A percentile compares a stretch with the other conserved stretches of the same genome.
These are phyloP conservation scores for Trichosurus vulpecula DNA, from an alignment of 2,797 vertebrate genomes.

Conservation along the genomic window DNA sequence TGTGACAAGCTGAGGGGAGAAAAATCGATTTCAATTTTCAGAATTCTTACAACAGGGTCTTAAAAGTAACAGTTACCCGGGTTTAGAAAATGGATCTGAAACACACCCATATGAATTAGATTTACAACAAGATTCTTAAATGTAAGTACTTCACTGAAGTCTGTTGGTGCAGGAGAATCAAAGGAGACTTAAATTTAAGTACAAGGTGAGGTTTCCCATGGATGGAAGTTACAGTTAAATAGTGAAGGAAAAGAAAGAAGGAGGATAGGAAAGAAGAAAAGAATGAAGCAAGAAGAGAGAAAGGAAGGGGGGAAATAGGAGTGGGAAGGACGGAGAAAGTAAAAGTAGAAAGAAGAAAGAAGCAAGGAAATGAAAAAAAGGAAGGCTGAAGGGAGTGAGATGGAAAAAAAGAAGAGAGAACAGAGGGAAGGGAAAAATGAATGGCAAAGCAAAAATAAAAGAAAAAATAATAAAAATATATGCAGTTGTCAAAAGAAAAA, in stretches of 20 bases:
- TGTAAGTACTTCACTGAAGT: conserved; percentile 20
- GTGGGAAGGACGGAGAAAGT: background rate
- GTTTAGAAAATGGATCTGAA: conserved; percentile 41
- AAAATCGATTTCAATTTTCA: conserved; percentile 19
- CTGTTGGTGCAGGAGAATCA: background rate
- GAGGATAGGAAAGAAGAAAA: background rate
- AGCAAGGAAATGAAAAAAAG: background rate
- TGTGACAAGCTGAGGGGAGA: background rate
- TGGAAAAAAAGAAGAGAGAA: background rate
- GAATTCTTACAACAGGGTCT: conserved; percentile 44
- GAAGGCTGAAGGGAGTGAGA: background rate
- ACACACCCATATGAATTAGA: conserved; percentile 15
- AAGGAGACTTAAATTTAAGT: background rate
- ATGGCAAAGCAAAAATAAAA: background rate
- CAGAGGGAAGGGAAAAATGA: background rate
- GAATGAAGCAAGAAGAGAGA: background rate
- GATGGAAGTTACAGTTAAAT: background rate
- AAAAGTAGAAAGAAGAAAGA: background rate
- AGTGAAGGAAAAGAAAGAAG: background rate
- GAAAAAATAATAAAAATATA: background rate
- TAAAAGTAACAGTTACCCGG: conserved; percentile 36
- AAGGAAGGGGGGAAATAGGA: background rate
- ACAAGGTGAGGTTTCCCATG: background rate
- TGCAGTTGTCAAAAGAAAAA: background rate
- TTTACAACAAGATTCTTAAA: background rate